phyloP scores from a whole-genome alignment of 2,888 invertebrate species.

The Cheilosia vulpina region DNA sequence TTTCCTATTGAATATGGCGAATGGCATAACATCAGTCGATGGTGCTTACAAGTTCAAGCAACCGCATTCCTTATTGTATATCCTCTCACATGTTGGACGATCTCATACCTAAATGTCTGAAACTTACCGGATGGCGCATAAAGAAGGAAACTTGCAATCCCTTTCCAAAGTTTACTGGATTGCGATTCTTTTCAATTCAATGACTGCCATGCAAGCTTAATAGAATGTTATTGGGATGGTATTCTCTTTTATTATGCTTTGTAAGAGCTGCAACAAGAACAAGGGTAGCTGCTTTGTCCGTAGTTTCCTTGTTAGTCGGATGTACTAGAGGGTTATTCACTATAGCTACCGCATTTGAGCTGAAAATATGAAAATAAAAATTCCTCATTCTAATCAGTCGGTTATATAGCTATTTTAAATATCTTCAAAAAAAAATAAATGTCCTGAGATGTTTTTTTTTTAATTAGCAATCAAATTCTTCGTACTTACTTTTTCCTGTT shows the following conservation, averaged over 20 bases:
- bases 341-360: no score
- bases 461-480: no score
- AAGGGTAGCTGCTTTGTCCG: no score
- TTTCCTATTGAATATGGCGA: neutral
- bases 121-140: neutral
- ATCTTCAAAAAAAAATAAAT: no score
- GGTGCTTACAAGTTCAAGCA: slow-evolving; percentile 3
- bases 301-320: no score
- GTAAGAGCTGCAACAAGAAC: no score
- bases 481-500: no score
- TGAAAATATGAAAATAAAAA: no score
- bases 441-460: no score
- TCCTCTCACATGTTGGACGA: neutral
- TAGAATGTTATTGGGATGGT: neutral
- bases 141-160: neutral
- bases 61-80: neutral
- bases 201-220: neutral
- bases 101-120: neutral
- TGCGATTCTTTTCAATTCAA: neutral
- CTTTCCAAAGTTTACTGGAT: slow-evolving; percentile 7
- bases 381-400: no score
- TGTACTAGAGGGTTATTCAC: no score
- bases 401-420: no score
- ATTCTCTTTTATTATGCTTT: neutral
- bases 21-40: neutral